phyloP scores from a whole-genome alignment of 30 jellyfish, hydroid and myxozoan genomes.

The Mastigias papua region DNA sequence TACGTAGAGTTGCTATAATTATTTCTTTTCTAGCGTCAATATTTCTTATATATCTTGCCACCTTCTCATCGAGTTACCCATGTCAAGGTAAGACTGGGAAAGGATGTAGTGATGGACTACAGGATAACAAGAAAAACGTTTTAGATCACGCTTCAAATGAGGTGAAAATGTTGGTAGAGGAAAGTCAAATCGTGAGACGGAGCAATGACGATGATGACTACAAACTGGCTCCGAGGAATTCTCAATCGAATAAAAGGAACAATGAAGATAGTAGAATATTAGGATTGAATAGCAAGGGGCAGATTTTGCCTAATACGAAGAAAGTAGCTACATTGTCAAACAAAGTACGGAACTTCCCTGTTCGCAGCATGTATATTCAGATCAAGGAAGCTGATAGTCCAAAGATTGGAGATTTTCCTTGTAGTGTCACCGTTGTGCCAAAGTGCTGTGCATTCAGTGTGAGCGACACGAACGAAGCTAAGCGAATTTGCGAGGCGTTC shows the following conservation, averaged over 20 bases:
- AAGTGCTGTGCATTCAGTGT: conserved; percentile 86
- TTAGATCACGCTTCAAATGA: neutral
- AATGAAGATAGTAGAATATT: neutral
- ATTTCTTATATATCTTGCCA: conserved; percentile 27
- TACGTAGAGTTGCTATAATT: conserved; percentile 4
- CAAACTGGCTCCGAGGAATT: neutral
- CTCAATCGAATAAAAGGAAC: neutral
- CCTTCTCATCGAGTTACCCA: conserved; percentile 22
- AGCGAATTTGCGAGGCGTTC: conserved; percentile 84
- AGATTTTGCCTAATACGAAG: conserved; percentile 12
- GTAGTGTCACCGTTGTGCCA: conserved; percentile 80
- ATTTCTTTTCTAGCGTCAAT: conserved; percentile 9
- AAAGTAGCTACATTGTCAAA: conserved; percentile 41
- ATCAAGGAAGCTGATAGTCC: conserved; percentile 91
- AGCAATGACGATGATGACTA: neutral
- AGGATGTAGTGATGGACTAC: neutral
- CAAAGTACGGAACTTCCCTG: conserved; percentile 53
- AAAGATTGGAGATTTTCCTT: conserved; percentile 75
- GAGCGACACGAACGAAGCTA: conserved; percentile 72
- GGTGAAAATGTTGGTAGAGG: conserved; percentile 21
- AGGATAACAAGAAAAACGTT: no score
- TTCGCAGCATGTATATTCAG: conserved; percentile 74
- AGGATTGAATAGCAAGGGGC: neutral
- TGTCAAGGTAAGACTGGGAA: conserved; percentile 18
- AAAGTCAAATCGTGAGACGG: conserved; percentile 38